Evolutionary conservation across 30 jellyfish, hydroid and myxozoan genomes (phyloP).

Genomic region (Turritopsis rubra): DNA sequence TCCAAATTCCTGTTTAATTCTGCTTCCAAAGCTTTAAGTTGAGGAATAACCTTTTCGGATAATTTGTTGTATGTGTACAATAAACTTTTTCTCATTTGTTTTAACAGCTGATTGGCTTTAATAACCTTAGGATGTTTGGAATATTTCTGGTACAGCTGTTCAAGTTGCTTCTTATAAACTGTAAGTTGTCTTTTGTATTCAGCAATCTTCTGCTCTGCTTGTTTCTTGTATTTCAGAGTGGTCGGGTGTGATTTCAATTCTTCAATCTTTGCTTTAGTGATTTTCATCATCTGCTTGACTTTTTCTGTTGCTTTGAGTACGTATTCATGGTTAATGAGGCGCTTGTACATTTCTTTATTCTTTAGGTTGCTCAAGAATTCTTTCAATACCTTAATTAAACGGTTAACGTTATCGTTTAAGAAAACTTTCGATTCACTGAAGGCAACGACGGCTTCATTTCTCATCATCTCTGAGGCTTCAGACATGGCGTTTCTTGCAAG

Average conservation of each 20-base stretch:
- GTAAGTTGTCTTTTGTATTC: background rate
- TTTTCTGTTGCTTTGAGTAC: conserved; percentile 31
- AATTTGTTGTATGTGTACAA: conserved; percentile 42
- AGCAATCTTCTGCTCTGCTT: conserved; percentile 3
- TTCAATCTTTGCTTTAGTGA: conserved; percentile 36
- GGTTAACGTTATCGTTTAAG: conserved; percentile 12
- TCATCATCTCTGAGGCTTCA: conserved; percentile 32
- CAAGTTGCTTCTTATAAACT: background rate
- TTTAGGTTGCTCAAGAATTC: conserved; percentile 31
- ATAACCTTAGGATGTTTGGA: conserved; percentile 40
- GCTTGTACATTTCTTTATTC: conserved; percentile 43
- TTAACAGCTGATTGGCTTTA: conserved; percentile 6
- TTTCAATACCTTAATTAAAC: background rate
- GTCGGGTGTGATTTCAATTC: conserved; percentile 67
- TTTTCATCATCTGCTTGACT: conserved; percentile 22
- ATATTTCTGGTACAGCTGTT: background rate
- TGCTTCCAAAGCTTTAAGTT: background rate
- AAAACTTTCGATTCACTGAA: background rate
- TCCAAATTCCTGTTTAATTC: conserved; percentile 11
- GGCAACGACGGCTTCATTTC: conserved; percentile 15
- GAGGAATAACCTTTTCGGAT: conserved; percentile 33
- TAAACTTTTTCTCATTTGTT: conserved; percentile 36
- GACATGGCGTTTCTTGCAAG: conserved; percentile 34
- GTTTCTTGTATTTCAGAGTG: conserved; percentile 1
- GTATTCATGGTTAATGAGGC: conserved; percentile 39